A percentile compares a stretch with the other conserved stretches of the same genome.
Evolutionary conservation across 1,140 invertebrate genomes (phyloP).

Genomic region (Drusus annulatus): DNA sequence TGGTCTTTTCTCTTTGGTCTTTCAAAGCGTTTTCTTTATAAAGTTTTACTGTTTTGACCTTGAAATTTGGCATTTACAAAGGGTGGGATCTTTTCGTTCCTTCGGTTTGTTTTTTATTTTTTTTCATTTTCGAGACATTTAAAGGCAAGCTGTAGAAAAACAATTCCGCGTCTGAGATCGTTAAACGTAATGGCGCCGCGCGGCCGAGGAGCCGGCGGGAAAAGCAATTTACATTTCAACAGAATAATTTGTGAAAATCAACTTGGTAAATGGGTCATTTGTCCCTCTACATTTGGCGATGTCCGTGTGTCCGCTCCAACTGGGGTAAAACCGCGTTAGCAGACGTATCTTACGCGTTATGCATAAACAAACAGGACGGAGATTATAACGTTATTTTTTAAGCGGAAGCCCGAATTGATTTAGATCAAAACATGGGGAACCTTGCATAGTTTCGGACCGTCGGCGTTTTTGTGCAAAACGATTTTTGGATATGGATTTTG

Average conservation of each 20-base stretch:
- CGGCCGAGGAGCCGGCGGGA: neutral
- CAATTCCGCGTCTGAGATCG: neutral
- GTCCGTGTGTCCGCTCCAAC: slow-evolving; percentile 25
- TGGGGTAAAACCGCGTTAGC: neutral
- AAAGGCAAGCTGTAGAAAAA: neutral
- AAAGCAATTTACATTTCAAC: slow-evolving; percentile 39
- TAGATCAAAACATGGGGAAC: neutral
- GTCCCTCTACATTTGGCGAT: slow-evolving; percentile 21
- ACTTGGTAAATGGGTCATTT: slow-evolving; percentile 40
- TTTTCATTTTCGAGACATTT: slow-evolving; percentile 19
- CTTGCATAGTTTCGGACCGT: too few relatives aligned
- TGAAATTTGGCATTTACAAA: neutral
- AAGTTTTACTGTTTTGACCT: neutral
- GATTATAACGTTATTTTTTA: too few relatives aligned
- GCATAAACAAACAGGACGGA: too few relatives aligned
- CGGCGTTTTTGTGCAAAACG: too few relatives aligned
- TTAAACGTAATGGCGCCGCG: slow-evolving; percentile 16
- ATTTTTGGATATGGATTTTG: too few relatives aligned
- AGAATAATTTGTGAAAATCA: slow-evolving; percentile 30
- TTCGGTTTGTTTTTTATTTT: neutral
- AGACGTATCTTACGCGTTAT: neutral
- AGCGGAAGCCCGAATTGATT: neutral
- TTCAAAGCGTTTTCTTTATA: neutral
- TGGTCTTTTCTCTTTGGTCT: neutral
- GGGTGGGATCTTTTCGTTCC: neutral